phyloP scores from a whole-genome alignment of 2,888 invertebrate genomes.

The Coremacera marginata region DNA sequence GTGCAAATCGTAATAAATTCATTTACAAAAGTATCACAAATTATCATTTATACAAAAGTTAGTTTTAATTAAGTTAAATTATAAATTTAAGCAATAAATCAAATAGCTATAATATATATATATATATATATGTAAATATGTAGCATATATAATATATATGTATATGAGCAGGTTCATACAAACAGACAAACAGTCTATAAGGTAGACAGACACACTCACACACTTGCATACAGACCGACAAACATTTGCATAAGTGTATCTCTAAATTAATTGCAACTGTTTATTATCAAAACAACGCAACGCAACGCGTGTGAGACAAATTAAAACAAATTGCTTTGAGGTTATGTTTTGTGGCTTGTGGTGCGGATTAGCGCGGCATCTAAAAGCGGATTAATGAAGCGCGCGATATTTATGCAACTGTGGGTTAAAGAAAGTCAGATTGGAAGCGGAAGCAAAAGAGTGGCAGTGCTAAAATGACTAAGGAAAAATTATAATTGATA shows the following conservation, averaged over 20 bases:
- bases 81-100: background rate
- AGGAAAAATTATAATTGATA: background rate
- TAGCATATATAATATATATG: too few species aligned
- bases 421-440: background rate
- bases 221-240: background rate
- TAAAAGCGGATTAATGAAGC: background rate
- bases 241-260: background rate
- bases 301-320: slow-evolving; percentile 26
- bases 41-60: slow-evolving; percentile 9
- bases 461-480: background rate
- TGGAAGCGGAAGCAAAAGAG: background rate
- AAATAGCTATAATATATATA: background rate
- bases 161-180: too few species aligned
- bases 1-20: slow-evolving; percentile 25
- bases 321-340: slow-evolving; percentile 34
- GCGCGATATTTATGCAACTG: background rate
- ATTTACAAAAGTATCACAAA: background rate
- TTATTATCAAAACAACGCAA: slow-evolving; percentile 20
- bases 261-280: slow-evolving; percentile 18
- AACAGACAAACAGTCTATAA: background rate
- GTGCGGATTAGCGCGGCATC: slow-evolving; percentile 5
- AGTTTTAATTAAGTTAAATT: slow-evolving; percentile 15
- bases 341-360: slow-evolving; percentile 24
- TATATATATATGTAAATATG: too few species aligned
- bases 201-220: too few species aligned